phyloP scores from a whole-genome alignment of 2,888 invertebrate genomes.

The Suillia variegata region DNA sequence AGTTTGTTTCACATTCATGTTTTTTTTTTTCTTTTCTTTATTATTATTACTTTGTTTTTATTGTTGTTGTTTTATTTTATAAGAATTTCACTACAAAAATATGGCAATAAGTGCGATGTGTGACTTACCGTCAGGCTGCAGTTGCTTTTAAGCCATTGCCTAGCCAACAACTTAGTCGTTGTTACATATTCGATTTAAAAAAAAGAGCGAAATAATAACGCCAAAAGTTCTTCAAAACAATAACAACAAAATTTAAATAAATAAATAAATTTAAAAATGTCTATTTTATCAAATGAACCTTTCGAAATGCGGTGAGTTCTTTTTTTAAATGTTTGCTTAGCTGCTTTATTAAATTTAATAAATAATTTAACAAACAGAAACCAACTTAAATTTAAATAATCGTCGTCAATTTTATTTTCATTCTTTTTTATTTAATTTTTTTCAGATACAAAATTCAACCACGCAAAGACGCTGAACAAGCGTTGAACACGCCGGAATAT shows the following conservation, averaged over 20 bases:
- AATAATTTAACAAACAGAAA: not conserved
- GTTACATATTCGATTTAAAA: too few relatives aligned
- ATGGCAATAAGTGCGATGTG: conserved; percentile 7
- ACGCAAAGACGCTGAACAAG: conserved; percentile 67
- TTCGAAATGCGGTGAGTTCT: conserved; percentile 18
- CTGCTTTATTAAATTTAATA: not conserved
- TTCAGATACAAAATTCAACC: conserved; percentile 57
- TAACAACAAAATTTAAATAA: too few relatives aligned
- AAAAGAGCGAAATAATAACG: too few relatives aligned
- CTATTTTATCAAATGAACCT: conserved; percentile 20
- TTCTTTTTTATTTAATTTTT: conserved; percentile 8
- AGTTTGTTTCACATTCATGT: not conserved
- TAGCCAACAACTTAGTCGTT: not conserved
- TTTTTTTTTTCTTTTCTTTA: too few relatives aligned
- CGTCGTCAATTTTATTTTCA: not conserved
- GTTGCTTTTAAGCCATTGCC: not conserved
- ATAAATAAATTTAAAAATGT: conserved; percentile 10
- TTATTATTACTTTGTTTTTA: too few relatives aligned
- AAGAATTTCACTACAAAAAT: conserved; percentile 22
- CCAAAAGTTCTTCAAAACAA: too few relatives aligned
- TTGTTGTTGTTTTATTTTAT: not conserved
- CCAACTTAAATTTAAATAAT: too few relatives aligned
- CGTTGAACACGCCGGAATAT: conserved; percentile 64
- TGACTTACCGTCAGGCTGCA: not conserved
- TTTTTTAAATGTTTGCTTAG: not conserved